Base-by-base conservation (phyloP, 2,888 invertebrate genomes). In the Zaprionus lineosus region DNA sequence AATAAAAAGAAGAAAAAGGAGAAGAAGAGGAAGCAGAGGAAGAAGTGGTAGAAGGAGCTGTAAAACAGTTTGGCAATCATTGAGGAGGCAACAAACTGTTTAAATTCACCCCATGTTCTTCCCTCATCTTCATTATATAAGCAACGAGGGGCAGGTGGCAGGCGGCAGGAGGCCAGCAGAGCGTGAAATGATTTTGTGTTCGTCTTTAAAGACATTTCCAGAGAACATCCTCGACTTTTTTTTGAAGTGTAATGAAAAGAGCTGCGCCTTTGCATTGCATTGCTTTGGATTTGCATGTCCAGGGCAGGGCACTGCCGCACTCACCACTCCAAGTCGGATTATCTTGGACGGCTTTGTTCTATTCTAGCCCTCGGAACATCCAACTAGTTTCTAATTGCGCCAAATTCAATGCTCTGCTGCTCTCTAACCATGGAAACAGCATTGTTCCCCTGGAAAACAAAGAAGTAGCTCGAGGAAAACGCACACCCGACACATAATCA, bases 341-440 rank as follows among this genome's bases (percentile, higher is more conserved):
- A 47, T 50, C 37, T 26, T 46, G 19, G 5, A 24, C 16, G 18
- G 39, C 33, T 39, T 56, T 61, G 37, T 69, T 69, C 36, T 33
- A 41, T 60, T 41, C 50, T 48, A 64, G 46, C 14, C 33, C n/a
- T 15, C 53, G 52, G 44, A 56, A 57, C 37, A 50, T 55, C 55
- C 50, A 44, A 46, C 67, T 51, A 63, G 82, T 65, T 72, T 86
- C 72, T 74, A 74, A 82, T 86, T 84, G 84, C 75, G 64, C 72
- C 63, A 70, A 66, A 78, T 82, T 61, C 64, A 67, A 72, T 75
- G 83, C 57, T 81, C 72, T 56, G 67, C 43, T 74, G 65, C 68
- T 70, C 46, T 48, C 37, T 39, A 53, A n/a, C 33, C 61, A 56
- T 56, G 29, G 21, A 51, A 44, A 31, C 16, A 26, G 47, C 34